These are phyloP conservation scores for Aptenodytes forsteri DNA, from an alignment of 2,113 vertebrate genomes.

Conservation along the genomic window DNA sequence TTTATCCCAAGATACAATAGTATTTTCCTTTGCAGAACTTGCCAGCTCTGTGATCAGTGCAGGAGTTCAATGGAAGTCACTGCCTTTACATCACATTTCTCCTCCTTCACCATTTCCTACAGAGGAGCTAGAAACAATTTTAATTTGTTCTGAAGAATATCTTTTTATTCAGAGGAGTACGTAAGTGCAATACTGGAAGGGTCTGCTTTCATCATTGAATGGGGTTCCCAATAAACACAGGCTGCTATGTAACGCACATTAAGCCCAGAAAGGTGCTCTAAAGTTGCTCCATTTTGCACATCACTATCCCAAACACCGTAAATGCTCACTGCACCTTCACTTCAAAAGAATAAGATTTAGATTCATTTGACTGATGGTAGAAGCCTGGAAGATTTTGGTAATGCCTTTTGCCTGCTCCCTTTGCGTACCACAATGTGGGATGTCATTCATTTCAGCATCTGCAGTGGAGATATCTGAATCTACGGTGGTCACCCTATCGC, in stretches of 20 bases:
- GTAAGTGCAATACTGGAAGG: background rate
- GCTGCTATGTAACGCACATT: background rate
- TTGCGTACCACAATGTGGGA: background rate
- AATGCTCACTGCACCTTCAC: background rate
- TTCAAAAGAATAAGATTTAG: background rate
- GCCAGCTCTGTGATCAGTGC: background rate
- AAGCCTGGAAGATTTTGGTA: background rate
- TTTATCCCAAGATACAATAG: background rate
- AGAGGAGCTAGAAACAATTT: background rate
- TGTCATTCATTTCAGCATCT: background rate
- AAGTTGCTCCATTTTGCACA: background rate
- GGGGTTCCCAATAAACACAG: background rate
- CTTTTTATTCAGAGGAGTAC: background rate
- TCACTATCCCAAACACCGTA: background rate
- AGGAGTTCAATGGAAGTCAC: background rate
- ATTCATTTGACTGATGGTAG: background rate
- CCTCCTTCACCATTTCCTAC: background rate
- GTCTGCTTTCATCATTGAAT: background rate
- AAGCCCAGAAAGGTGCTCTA: background rate
- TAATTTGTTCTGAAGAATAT: background rate
- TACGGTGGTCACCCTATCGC: background rate
- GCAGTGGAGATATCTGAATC: background rate
- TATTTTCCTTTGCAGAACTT: background rate
- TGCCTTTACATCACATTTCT: background rate
- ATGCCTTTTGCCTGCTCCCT: background rate